phyloP scores from a whole-genome alignment of 1,140 invertebrate genomes.

The Macrosteles quadrilineatus region DNA sequence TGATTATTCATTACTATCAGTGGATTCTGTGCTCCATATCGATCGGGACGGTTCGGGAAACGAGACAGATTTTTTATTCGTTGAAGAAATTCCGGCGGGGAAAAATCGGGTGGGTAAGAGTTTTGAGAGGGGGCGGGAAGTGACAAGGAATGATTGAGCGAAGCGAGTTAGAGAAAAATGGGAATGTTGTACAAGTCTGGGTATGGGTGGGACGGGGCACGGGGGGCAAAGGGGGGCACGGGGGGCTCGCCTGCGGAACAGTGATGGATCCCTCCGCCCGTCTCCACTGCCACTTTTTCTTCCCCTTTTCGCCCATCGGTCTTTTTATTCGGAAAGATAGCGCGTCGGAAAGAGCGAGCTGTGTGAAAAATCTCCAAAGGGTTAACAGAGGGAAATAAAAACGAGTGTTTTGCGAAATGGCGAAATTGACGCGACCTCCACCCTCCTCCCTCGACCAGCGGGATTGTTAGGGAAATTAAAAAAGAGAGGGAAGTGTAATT shows the following conservation, averaged over 20 bases:
- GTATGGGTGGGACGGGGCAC: neutral
- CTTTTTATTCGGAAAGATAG: conserved; percentile 13
- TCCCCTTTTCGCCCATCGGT: conserved; percentile 11
- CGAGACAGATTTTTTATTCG: conserved; percentile 26
- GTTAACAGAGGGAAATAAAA: neutral
- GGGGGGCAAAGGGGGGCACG: conserved; percentile 2
- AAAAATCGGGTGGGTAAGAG: conserved; percentile 29
- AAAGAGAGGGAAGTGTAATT: conserved; percentile 16
- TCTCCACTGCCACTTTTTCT: conserved; percentile 27
- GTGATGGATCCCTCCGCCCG: conserved; percentile 11
- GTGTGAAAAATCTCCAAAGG: conserved; percentile 9
- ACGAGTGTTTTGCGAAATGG: conserved; percentile 11
- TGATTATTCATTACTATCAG: neutral
- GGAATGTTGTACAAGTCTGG: conserved; percentile 27
- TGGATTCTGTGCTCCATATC: conserved; percentile 2
- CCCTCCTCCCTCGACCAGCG: neutral
- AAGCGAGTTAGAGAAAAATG: conserved; percentile 31
- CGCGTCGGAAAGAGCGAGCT: neutral
- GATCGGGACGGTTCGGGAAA: neutral
- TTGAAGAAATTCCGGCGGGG: conserved; percentile 22
- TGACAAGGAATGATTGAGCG: conserved; percentile 35
- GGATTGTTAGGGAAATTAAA: conserved; percentile 28
- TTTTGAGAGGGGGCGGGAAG: neutral
- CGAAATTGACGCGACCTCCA: neutral
- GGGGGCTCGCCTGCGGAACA: conserved; percentile 4